Conservation (phyloP, 2,113 vertebrate species). For the Rhineura floridana region DNA sequence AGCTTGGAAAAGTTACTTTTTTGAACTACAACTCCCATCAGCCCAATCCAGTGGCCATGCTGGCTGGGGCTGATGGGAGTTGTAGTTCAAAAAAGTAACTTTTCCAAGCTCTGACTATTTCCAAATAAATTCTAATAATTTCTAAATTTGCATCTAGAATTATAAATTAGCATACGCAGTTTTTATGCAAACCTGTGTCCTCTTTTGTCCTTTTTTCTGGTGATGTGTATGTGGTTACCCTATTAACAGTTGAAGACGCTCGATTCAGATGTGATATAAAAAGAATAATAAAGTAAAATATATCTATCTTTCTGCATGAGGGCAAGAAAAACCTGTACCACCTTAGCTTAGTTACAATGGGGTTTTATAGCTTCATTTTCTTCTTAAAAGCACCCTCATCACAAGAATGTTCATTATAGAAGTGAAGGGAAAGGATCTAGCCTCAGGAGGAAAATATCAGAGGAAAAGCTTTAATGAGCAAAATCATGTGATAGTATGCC, state of each 20-base stretch:
- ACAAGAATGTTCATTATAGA: background rate
- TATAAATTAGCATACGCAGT: too few relatives aligned
- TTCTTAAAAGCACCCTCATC: background rate
- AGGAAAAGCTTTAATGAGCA: background rate
- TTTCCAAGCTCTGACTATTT: too few relatives aligned
- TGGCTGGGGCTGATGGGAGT: too few relatives aligned
- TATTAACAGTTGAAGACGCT: background rate
- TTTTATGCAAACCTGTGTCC: too few relatives aligned
- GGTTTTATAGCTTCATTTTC: background rate
- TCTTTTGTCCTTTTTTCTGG: too few relatives aligned
- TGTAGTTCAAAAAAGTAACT: too few relatives aligned
- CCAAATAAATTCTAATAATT: too few relatives aligned
- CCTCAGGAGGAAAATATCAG: background rate
- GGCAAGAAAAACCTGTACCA: background rate
- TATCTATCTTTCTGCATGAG: background rate
- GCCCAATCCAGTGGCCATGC: too few relatives aligned
- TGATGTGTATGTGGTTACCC: too few relatives aligned
- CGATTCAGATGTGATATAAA: background rate
- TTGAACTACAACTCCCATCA: too few relatives aligned
- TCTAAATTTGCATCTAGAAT: too few relatives aligned
- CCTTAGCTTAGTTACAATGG: background rate
- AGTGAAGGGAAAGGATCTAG: background rate
- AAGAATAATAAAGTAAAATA: background rate
- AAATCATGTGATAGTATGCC: background rate
- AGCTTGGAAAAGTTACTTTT: too few relatives aligned